Conservation (phyloP, 2,797 vertebrate genomes). For the Dryobates pubescens region DNA sequence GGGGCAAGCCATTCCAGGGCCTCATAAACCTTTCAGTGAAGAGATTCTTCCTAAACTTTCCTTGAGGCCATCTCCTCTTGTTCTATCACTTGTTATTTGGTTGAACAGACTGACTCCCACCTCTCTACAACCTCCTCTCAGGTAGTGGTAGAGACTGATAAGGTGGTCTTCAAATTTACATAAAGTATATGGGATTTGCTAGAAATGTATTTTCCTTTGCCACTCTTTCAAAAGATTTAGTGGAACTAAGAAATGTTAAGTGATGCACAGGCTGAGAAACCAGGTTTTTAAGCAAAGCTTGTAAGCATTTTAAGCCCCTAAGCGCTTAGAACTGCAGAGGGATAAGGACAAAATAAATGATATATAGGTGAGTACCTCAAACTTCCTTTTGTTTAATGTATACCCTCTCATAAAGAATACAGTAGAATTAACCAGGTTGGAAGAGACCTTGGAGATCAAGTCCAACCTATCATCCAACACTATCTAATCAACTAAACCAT, state of each 20-base stretch:
- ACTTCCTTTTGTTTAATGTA: not conserved
- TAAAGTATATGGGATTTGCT: not conserved
- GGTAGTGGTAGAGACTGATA: too few species aligned
- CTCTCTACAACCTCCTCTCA: too few species aligned
- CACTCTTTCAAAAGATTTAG: accelerated
- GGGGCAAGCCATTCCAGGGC: too few species aligned
- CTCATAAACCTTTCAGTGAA: too few species aligned
- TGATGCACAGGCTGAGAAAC: not conserved
- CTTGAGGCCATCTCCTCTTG: too few species aligned
- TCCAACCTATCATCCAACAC: too few species aligned
- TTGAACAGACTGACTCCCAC: too few species aligned
- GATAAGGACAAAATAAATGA: not conserved
- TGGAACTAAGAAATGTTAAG: not conserved
- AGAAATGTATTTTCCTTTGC: not conserved
- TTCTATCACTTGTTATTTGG: too few species aligned
- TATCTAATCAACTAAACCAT: too few species aligned
- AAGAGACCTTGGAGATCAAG: too few species aligned
- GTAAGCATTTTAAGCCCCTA: not conserved
- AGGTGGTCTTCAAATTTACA: not conserved
- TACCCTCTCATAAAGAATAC: not conserved
- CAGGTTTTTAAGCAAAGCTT: not conserved
- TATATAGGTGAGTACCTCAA: not conserved
- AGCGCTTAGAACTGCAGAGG: not conserved
- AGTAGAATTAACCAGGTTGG: too few species aligned
- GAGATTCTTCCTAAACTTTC: too few species aligned